Percentiles rank a stretch among this genome's conserved stretches.
Conservation (phyloP, 2,888 invertebrate species). For the Acleris laterana region DNA sequence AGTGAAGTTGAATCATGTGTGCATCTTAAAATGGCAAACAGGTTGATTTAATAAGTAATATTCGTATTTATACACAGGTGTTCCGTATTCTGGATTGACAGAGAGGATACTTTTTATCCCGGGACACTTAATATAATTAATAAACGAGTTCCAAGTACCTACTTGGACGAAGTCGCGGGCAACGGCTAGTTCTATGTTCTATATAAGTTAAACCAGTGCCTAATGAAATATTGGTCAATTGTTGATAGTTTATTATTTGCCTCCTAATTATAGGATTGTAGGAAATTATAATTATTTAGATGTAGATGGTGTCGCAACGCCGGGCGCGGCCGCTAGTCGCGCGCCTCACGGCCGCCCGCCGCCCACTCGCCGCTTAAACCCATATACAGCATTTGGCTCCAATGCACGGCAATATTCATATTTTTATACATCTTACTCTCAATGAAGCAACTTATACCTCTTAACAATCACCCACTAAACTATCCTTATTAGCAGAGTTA, state of each 20-base stretch:
- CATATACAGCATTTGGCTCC: constrained; percentile 77
- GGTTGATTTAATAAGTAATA: too few relatives aligned
- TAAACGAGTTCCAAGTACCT: too few relatives aligned
- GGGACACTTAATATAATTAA: too few relatives aligned
- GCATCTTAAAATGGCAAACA: too few relatives aligned
- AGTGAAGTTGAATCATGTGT: too few relatives aligned
- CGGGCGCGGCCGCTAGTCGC: constrained; percentile 71
- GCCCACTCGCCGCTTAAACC: constrained; percentile 80
- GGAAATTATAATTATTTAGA: constrained; percentile 59
- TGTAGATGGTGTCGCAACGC: constrained; percentile 68
- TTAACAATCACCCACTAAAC: constrained; percentile 55
- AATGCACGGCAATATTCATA: constrained; percentile 74
- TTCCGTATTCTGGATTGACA: too few relatives aligned
- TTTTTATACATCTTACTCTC: constrained; percentile 64
- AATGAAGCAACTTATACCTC: constrained; percentile 71
- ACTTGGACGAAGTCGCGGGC: too few relatives aligned
- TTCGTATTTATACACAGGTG: too few relatives aligned
- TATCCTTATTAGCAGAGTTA: constrained; percentile 28
- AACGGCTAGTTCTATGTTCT: too few relatives aligned
- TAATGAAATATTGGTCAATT: not conserved
- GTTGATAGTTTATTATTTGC: not conserved
- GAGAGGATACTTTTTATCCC: too few relatives aligned
- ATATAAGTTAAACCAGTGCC: too few relatives aligned
- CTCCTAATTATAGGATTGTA: constrained; percentile 41
- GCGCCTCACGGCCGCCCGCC: constrained; percentile 77